Evolutionary conservation across 2,888 invertebrate species (phyloP).

Genomic region (Pseudoips prasinana): DNA sequence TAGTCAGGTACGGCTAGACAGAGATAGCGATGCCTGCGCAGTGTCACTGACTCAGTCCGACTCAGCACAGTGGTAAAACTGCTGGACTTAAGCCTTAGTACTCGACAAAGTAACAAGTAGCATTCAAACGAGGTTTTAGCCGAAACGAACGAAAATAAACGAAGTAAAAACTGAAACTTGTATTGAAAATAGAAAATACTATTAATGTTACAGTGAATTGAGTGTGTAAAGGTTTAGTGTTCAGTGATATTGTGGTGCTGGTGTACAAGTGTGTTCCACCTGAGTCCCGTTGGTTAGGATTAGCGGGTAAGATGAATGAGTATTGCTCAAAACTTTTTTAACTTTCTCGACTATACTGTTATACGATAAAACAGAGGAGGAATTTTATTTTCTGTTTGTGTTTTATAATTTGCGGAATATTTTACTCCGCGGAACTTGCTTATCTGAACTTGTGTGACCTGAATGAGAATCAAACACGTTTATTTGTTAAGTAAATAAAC

Average conservation of each 20-base stretch:
- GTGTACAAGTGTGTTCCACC: constrained; percentile 39
- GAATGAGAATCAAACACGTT: neutral
- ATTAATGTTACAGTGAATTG: constrained; percentile 34
- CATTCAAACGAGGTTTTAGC: constrained; percentile 29
- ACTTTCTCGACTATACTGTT: neutral
- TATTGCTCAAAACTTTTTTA: constrained; percentile 44
- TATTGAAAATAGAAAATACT: constrained; percentile 20
- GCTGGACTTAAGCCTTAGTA: constrained; percentile 36
- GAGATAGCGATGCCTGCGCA: constrained; percentile 62
- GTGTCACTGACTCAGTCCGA: constrained; percentile 77
- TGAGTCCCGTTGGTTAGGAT: constrained; percentile 69
- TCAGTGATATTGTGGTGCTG: constrained; percentile 39
- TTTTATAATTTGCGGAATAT: too few species aligned
- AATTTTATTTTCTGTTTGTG: too few species aligned
- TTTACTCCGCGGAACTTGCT: too few species aligned
- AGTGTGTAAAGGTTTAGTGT: constrained; percentile 36
- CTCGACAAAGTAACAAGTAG: constrained; percentile 31
- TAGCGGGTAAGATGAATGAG: constrained; percentile 61
- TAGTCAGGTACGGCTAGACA: constrained; percentile 36
- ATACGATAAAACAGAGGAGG: neutral
- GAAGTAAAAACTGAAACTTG: constrained; percentile 50
- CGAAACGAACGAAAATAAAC: constrained; percentile 61
- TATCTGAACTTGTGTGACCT: too few species aligned
- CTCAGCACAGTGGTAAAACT: constrained; percentile 48
- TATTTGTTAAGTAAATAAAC: too few species aligned